A percentile compares a stretch with the other conserved stretches of the same genome.
These are phyloP conservation scores for Volucella inflata DNA, from an alignment of 2,888 invertebrate species.

Conservation along the genomic window DNA sequence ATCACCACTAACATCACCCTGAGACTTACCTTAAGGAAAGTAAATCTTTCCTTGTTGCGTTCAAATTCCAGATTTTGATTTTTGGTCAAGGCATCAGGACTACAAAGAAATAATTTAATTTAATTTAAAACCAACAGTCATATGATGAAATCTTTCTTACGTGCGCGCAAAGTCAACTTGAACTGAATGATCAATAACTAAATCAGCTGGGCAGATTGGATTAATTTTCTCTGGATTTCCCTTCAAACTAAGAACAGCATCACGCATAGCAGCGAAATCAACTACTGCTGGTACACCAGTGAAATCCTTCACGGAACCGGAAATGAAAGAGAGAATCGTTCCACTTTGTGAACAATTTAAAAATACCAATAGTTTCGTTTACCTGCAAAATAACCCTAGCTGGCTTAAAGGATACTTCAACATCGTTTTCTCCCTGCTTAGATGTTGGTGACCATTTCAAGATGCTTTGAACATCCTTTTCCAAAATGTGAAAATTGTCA, in stretches of 20 bases:
- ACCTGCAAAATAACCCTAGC: constrained; percentile 98
- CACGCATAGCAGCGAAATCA: constrained; percentile 99
- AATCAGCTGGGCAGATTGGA: constrained; percentile 97
- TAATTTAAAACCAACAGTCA: background rate
- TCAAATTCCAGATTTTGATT: constrained; percentile 98
- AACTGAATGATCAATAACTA: constrained; percentile 99
- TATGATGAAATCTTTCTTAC: constrained; percentile 82
- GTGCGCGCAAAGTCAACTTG: constrained; percentile 96
- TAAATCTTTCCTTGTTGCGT: constrained; percentile 97
- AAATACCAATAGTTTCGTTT: constrained; percentile 48
- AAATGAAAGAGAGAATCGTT: background rate
- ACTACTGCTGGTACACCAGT: constrained; percentile 99
- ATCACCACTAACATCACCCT: background rate
- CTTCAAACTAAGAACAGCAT: constrained; percentile 93
- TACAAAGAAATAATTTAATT: constrained; percentile 83
- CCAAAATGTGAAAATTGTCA: constrained; percentile 95
- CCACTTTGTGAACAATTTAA: background rate
- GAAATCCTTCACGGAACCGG: constrained; percentile 87
- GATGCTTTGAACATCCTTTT: constrained; percentile 94
- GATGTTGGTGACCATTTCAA: constrained; percentile 90
- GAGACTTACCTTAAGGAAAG: constrained; percentile 92
- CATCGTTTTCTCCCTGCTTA: constrained; percentile 85
- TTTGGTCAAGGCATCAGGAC: constrained; percentile 93
- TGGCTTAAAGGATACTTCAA: constrained; percentile 98
- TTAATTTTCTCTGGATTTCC: constrained; percentile 97